Percentiles rank a stretch among this genome's conserved stretches.
These are phyloP conservation scores for Riparia riparia DNA, from an alignment of 2,113 vertebrate genomes.

Conservation along the genomic window DNA sequence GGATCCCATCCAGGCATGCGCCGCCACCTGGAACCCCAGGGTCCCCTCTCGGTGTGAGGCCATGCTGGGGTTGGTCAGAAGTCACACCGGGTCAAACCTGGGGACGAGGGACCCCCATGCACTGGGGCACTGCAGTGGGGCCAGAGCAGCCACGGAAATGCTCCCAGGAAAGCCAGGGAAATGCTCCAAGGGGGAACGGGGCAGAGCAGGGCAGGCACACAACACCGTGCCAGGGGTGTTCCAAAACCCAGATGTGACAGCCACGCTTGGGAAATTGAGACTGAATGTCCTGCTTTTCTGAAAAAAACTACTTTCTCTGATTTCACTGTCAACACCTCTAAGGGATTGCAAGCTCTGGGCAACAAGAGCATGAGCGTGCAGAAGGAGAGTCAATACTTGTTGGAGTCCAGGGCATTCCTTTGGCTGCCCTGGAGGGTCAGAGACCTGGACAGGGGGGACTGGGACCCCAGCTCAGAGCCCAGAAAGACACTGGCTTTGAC, in stretches of 20 bases:
- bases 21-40: constrained; percentile 60
- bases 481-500: too few relatives aligned
- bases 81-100: constrained; percentile 75
- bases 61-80: constrained; percentile 83
- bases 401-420: too few relatives aligned
- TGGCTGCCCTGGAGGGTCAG: too few relatives aligned
- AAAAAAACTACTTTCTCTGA: neutral
- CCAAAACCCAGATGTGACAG: neutral
- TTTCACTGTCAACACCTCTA: neutral
- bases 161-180: neutral
- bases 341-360: neutral
- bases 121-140: neutral
- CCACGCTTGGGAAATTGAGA: neutral
- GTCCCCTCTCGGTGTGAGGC: constrained; percentile 76
- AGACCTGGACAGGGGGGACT: too few relatives aligned
- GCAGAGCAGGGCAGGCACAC: rapidly evolving
- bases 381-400: neutral
- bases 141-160: neutral
- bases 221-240: neutral
- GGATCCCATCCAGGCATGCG: constrained; percentile 75
- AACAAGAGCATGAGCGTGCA: neutral
- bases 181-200: neutral
- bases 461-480: too few relatives aligned
- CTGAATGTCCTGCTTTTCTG: neutral
- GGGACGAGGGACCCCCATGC: neutral